Base-by-base conservation (phyloP, 2,797 vertebrate species). In the Nasua narica region DNA sequence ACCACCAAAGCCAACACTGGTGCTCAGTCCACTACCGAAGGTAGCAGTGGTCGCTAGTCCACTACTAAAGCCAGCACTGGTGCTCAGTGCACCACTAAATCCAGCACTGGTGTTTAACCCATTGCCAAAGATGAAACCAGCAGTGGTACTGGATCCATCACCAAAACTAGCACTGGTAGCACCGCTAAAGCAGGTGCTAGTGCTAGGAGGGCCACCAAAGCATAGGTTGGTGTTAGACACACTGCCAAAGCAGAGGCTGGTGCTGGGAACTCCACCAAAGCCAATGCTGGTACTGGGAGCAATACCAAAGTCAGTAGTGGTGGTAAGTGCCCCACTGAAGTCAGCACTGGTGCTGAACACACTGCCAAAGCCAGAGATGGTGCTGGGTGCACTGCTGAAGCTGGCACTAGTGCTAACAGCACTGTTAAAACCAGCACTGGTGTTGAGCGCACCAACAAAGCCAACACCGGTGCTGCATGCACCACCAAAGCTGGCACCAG, bases 171-270 rank as follows among this genome's bases (percentile, higher is more conserved):
- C 86, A 50, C 89, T 96, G 48, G 72, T 91, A 67, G 91, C 65
- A 92, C 95, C 78, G 90, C 91, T 95, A 87, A 96, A 97, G 65
- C 88, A 94, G 77, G 94, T 54, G 46, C 56, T 94, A 83, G 89
- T 96, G 87, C 77, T 91, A 43, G 91, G 70, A 96, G 82, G 58
- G 40, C 65, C 78, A 84, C 77, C 77, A 94, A 97, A 97, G 67
- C 93, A 93, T 50, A 97, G 78, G 29, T 83, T 97, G 43, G 91
- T 96, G 21, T 94, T 97, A 95, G 93, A 84, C 58, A 88, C 18
- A 72, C 78, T 96, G 83, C 93, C 95, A 86, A 97, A 97, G 48
- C 95, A 97, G 89, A 97, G 60, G 32, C 54, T 89, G 60, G 35
- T 92, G 48, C 85, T 94, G 43, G 93, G 72, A 88, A 79, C 74